Conservation (phyloP, 2,113 vertebrate genomes). For the Prunella himalayana region DNA sequence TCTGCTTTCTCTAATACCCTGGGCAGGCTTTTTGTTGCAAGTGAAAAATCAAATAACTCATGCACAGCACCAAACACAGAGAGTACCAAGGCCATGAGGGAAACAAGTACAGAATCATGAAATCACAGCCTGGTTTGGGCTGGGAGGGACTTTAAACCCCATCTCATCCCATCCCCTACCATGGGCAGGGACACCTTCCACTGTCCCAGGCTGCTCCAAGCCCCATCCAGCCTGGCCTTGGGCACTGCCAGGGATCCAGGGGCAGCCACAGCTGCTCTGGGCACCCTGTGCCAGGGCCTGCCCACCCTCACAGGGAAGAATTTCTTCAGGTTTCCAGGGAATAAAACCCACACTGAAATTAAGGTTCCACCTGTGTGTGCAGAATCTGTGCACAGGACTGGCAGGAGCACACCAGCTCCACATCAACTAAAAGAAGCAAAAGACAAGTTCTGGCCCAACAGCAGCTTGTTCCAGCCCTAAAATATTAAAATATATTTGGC, state of each 20-base stretch:
- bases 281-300: neutral
- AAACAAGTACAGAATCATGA: neutral
- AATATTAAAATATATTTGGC: neutral
- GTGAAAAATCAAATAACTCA: neutral
- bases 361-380: neutral
- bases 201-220: fast-evolving
- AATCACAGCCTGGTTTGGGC: neutral
- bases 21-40: neutral
- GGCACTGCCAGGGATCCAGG: neutral
- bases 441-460: neutral
- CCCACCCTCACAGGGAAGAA: fast-evolving
- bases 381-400: neutral
- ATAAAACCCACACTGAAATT: neutral
- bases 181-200: neutral
- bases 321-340: neutral
- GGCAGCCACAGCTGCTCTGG: neutral
- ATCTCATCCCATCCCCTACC: fast-evolving
- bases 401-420: neutral
- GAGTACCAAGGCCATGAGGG: fast-evolving
- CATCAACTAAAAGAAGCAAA: neutral
- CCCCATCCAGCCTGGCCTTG: fast-evolving
- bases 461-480: neutral
- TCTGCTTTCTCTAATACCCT: neutral
- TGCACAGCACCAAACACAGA: fast-evolving
- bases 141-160: neutral